Evolutionary conservation across 2,113 vertebrate genomes (phyloP).

Genomic region (Cacatua alba): DNA sequence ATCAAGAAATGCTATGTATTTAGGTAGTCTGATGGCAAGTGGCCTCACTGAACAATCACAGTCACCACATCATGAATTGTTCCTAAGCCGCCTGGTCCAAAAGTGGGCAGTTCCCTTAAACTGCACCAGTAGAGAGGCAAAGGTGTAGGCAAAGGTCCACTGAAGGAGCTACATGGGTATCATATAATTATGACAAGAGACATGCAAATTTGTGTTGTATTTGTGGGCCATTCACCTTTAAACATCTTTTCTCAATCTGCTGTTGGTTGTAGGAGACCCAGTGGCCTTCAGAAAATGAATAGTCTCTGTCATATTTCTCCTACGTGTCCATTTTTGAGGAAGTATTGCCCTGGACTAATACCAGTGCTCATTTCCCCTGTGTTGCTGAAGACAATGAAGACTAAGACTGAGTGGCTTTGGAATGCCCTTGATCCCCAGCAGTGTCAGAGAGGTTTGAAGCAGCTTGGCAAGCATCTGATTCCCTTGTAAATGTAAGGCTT

Average conservation of each 20-base stretch:
- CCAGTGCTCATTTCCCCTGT: not conserved
- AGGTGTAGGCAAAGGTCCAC: not conserved
- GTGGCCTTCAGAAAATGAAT: not conserved
- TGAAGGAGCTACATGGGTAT: not conserved
- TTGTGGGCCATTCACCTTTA: not conserved
- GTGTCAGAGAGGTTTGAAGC: not conserved
- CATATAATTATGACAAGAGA: not conserved
- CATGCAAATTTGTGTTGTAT: not conserved
- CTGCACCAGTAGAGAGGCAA: not conserved
- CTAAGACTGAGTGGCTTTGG: not conserved
- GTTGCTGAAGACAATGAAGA: not conserved
- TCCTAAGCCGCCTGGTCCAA: not conserved
- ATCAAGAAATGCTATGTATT: not conserved
- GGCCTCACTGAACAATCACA: not conserved
- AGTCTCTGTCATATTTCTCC: not conserved
- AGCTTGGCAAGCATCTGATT: not conserved
- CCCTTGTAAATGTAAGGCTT: not conserved
- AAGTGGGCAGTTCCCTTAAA: not conserved
- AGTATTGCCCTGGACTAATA: not conserved
- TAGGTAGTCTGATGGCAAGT: not conserved
- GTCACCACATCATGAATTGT: not conserved
- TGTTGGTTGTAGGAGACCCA: fast-evolving
- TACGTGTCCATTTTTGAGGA: not conserved
- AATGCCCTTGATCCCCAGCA: not conserved
- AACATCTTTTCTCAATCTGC: not conserved